Conservation (phyloP, 2,888 invertebrate genomes). For the Nymphalis polychloros region DNA sequence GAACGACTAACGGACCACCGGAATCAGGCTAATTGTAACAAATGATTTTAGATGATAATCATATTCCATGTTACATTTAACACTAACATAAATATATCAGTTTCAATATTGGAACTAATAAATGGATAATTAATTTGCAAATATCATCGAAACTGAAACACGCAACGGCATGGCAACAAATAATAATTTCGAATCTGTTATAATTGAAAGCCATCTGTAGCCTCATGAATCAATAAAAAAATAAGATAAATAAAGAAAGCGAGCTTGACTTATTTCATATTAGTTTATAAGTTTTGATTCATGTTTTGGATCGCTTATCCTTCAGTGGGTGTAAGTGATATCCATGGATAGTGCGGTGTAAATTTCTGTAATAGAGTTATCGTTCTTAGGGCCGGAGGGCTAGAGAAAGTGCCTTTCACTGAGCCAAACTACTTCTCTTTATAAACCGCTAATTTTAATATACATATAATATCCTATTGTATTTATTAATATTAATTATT, state of each 20-base stretch:
- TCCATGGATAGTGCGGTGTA: slow-evolving; percentile 67
- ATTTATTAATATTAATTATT: slow-evolving; percentile 1
- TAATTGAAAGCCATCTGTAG: slow-evolving; percentile 27
- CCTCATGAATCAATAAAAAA: slow-evolving; percentile 19
- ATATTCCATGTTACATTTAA: slow-evolving; percentile 35
- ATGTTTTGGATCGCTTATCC: slow-evolving; percentile 5
- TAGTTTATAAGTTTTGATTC: neutral
- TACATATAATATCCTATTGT: slow-evolving; percentile 46
- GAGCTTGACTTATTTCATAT: slow-evolving; percentile 14
- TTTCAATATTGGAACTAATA: neutral
- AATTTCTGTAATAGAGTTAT: slow-evolving; percentile 73
- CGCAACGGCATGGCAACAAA: slow-evolving; percentile 17
- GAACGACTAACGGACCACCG: slow-evolving; percentile 57
- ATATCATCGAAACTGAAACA: slow-evolving; percentile 16
- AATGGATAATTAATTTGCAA: neutral
- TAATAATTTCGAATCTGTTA: slow-evolving; percentile 13
- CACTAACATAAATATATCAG: neutral
- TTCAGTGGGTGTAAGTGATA: slow-evolving; percentile 64
- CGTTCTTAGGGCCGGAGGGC: slow-evolving; percentile 73
- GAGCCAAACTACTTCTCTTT: slow-evolving; percentile 54
- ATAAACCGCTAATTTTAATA: slow-evolving; percentile 65
- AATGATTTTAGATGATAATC: slow-evolving; percentile 23
- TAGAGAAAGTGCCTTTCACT: slow-evolving; percentile 81
- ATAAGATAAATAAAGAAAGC: slow-evolving; percentile 23
- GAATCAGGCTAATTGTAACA: slow-evolving; percentile 30